phyloP scores from a whole-genome alignment of 2,797 vertebrate genomes.

The Tokudaia muenninki region DNA sequence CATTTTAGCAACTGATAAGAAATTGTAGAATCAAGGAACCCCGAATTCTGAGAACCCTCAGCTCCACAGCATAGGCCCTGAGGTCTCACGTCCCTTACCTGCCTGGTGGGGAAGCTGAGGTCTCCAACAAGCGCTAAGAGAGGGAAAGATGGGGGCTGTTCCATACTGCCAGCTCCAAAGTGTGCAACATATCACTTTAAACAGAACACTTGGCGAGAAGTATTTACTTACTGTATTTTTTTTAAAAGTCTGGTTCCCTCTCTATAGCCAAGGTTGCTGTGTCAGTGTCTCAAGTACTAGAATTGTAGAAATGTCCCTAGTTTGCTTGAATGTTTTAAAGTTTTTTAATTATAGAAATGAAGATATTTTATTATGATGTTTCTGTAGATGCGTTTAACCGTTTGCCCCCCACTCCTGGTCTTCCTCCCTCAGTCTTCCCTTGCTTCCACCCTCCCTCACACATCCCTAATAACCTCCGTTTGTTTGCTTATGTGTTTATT shows the following conservation, averaged over 20 bases:
- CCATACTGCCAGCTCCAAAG: not conserved
- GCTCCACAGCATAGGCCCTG: conserved; percentile 11
- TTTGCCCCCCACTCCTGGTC: not conserved
- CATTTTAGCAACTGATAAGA: conserved; percentile 12
- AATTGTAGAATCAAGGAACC: not conserved
- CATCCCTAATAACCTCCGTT: not conserved
- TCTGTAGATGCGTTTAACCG: not conserved
- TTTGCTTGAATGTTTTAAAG: not conserved
- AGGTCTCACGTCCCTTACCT: conserved; percentile 38
- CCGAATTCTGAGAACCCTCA: conserved; percentile 14
- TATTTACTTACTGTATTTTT: not conserved
- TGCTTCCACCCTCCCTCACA: not conserved
- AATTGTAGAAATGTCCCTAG: not conserved
- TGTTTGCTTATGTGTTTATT: not conserved
- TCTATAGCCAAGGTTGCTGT: too few species aligned
- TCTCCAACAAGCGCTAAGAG: not conserved
- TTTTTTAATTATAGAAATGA: too few species aligned
- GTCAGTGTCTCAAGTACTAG: not conserved
- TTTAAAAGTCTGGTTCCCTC: not conserved
- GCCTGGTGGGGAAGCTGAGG: not conserved
- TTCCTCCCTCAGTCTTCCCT: too few species aligned
- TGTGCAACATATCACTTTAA: not conserved
- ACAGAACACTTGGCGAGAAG: not conserved
- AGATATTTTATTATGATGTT: not conserved
- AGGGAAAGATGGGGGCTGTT: not conserved